Evolutionary conservation across 2,888 invertebrate species (phyloP).

Genomic region (Tachina lurida): DNA sequence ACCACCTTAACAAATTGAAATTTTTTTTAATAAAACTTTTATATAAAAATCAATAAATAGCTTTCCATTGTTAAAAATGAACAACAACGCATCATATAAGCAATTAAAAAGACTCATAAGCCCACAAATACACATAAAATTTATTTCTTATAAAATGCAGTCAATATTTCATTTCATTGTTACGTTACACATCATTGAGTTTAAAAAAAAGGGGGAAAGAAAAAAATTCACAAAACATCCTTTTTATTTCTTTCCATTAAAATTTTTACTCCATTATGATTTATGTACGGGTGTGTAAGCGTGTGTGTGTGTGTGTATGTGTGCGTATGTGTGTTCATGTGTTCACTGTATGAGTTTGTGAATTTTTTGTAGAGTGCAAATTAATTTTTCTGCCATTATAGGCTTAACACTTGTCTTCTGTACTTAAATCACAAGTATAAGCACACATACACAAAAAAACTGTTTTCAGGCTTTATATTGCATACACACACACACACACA

Average conservation of each 20-base stretch:
- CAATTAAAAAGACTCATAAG: background rate
- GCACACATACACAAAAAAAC: background rate
- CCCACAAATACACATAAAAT: background rate
- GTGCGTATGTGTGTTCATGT: background rate
- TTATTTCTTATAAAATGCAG: background rate
- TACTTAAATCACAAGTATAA: constrained; percentile 13
- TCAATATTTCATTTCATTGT: constrained; percentile 32
- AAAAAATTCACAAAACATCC: background rate
- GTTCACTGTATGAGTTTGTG: background rate
- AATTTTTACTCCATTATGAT: constrained; percentile 4
- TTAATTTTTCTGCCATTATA: constrained; percentile 4
- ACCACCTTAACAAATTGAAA: background rate
- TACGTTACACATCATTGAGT: constrained; percentile 36
- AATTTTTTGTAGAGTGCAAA: constrained; percentile 32
- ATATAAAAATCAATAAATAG: background rate
- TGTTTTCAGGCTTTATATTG: background rate
- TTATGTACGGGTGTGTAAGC: background rate
- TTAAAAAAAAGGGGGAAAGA: background rate
- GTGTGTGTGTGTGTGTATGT: background rate
- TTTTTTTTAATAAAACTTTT: constrained; percentile 20
- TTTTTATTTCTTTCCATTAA: background rate
- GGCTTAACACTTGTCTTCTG: constrained; percentile 39
- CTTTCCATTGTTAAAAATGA: background rate
- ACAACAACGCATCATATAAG: background rate
- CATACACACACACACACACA: background rate